Base-by-base conservation (phyloP, 2,113 vertebrate genomes). In the Antidorcas marsupialis region DNA sequence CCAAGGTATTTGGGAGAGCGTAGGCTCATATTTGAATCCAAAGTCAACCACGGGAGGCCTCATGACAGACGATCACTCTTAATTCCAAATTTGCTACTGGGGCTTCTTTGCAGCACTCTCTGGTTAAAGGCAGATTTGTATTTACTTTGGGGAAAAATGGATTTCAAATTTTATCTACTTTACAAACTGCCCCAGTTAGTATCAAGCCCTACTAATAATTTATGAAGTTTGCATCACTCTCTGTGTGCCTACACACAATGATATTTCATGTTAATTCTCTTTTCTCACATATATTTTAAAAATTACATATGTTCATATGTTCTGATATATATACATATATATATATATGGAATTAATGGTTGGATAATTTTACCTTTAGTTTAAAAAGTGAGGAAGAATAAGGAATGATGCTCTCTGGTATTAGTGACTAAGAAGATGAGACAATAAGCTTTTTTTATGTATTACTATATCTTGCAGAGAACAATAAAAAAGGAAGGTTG, bases 131-230 rank as follows among this genome's bases (percentile, higher is more conserved):
- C 33, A 95, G 36, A 83, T 97, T 96, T 83, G 94, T 95, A 98
- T 92, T 98, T 96, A 47, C 89, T 96, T 96, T 96, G 57, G 91
- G 1, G 81, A 96, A 96, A 97, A 78, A 84, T 91, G 94, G 60
- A 89, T 50, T 95, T 11, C 47, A 94, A 92, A 11, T 78, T 83
- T 97, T 98, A 98, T 96, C 16, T 96, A 50, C 79, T 88, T 98
- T 96, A n/a, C 27, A 97, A 91, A 97, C 39, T 94, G 10, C 2
- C 36, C 89, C 96, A 97, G 50, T 98, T 98, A 94, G 59, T 97
- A 81, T 96, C 57, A 97, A 97, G 76, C 50, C 3, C 78, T 86
- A 83, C 14, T 89, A 96, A 91, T 81, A 94, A 71, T 71, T 93
- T 91, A 82, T 92, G 50, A 91, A 94, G 78, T 74, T 93, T 84